Percentiles rank a stretch among this genome's conserved stretches.
Conservation (phyloP, 2,888 invertebrate genomes). For the Norana najaformis region DNA sequence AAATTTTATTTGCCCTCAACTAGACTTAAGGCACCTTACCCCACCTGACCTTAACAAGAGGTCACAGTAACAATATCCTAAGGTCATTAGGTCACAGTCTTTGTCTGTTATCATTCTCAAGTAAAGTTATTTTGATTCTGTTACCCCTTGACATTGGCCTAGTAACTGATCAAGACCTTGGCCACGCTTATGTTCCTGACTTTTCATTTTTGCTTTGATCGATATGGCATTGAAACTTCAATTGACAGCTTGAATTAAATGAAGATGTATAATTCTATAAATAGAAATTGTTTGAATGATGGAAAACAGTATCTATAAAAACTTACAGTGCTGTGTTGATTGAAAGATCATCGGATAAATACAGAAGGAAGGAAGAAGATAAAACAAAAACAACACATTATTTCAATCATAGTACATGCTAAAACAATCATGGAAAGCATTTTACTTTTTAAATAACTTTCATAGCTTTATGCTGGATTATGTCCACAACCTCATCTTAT, state of each 20-base stretch:
- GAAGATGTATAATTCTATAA: not conserved
- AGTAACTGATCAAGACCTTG: too few species aligned
- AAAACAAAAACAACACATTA: not conserved
- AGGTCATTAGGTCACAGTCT: not conserved
- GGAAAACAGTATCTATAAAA: not conserved
- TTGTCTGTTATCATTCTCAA: not conserved
- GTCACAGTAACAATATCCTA: not conserved
- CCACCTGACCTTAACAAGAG: not conserved
- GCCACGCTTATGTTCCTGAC: too few species aligned
- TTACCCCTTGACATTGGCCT: not conserved
- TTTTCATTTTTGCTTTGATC: too few species aligned
- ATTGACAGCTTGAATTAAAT: not conserved
- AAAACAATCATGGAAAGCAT: not conserved
- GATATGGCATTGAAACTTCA: not conserved
- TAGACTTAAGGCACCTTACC: not conserved
- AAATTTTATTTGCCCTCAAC: not conserved
- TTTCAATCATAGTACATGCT: not conserved
- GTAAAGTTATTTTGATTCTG: not conserved
- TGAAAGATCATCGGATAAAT: not conserved
- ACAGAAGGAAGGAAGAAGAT: not conserved
- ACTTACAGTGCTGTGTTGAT: not conserved
- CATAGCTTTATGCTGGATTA: not conserved
- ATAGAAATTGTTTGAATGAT: not conserved
- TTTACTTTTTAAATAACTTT: not conserved
- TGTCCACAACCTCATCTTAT: not conserved